These are phyloP conservation scores for Metopia argyrocephala DNA, from an alignment of 2,888 invertebrate genomes.

Conservation along the genomic window DNA sequence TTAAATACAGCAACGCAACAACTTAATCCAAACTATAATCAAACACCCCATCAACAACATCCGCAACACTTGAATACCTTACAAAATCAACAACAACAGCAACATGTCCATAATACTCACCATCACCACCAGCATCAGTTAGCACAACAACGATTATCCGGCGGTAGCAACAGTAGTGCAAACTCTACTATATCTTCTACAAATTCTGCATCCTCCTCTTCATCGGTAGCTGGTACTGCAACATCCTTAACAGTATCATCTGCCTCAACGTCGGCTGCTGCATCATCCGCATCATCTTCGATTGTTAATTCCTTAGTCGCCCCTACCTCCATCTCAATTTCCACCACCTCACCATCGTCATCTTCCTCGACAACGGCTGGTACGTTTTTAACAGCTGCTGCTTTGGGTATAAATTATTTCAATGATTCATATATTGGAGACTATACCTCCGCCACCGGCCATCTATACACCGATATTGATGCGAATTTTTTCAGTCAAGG, in stretches of 20 bases:
- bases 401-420: conserved; percentile 74
- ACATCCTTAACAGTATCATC: conserved; percentile 20
- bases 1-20: conserved; percentile 52
- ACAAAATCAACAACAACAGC: conserved; percentile 66
- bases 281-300: conserved; percentile 15
- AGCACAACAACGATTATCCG: conserved; percentile 74
- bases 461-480: conserved; percentile 77
- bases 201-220: conserved; percentile 46
- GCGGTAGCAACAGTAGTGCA: conserved; percentile 75
- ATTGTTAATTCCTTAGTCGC: conserved; percentile 35
- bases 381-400: conserved; percentile 69
- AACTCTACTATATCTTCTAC: conserved; percentile 65
- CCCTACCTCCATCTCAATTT: background rate
- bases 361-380: conserved; percentile 59
- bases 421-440: conserved; percentile 76
- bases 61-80: conserved; percentile 50
- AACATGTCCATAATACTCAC: conserved; percentile 39
- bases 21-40: conserved; percentile 40
- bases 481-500: conserved; percentile 78
- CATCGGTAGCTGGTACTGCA: conserved; percentile 7
- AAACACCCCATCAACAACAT: conserved; percentile 46
- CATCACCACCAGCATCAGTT: conserved; percentile 60
- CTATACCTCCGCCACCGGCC: conserved; percentile 69
- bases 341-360: conserved; percentile 45
- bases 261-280: conserved; percentile 20